Evolutionary conservation across 2,888 invertebrate species (phyloP).

Genomic region (Chaitophorus viminalis): DNA sequence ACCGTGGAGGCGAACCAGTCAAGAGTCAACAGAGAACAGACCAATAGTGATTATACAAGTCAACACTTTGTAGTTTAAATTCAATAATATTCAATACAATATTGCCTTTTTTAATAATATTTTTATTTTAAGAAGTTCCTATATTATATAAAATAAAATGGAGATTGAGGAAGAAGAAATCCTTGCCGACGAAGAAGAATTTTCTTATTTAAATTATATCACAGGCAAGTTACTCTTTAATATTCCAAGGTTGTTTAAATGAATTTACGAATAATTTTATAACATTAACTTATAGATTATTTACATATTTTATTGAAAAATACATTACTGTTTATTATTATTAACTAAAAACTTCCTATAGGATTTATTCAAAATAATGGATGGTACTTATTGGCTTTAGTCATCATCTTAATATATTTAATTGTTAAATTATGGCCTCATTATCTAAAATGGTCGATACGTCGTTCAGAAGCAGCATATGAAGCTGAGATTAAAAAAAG

Average conservation of each 20-base stretch:
- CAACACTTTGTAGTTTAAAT: background rate
- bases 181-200: conserved; percentile 18
- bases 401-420: conserved; percentile 13
- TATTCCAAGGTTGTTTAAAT: conserved; percentile 8
- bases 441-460: conserved; percentile 50
- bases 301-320: background rate
- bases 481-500: conserved; percentile 54
- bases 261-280: background rate
- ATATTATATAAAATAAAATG: background rate
- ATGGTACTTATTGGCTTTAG: conserved; percentile 37
- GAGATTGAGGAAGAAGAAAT: conserved; percentile 18
- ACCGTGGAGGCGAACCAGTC: too few relatives aligned
- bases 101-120: background rate
- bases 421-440: conserved; percentile 37
- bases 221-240: background rate
- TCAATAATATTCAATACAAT: background rate
- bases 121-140: background rate
- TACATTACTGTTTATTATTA: background rate
- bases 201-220: background rate
- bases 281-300: background rate
- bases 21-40: too few relatives aligned
- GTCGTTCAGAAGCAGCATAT: conserved; percentile 28
- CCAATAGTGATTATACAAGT: conserved; percentile 33
- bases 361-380: conserved; percentile 49
- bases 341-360: background rate